These are phyloP conservation scores for Cydia fagiglandana DNA, from an alignment of 1,140 invertebrate genomes.

Conservation along the genomic window DNA sequence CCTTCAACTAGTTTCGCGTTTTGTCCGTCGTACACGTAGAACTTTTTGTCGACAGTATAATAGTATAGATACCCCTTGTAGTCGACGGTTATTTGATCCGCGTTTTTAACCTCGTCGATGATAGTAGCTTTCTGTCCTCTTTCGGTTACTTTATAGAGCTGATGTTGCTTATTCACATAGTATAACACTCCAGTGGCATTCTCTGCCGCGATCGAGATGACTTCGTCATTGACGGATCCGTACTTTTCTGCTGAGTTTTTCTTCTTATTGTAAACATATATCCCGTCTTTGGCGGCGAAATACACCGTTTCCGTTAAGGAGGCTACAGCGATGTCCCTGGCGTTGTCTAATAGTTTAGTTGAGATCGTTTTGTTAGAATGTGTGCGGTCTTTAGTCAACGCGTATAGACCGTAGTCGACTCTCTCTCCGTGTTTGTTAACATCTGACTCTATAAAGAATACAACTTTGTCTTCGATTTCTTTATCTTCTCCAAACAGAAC, in stretches of 20 bases:
- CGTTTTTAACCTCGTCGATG: neutral
- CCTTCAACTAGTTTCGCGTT: neutral
- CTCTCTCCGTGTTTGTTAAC: neutral
- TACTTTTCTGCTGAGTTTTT: conserved; percentile 4
- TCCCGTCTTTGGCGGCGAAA: neutral
- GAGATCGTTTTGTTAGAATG: neutral
- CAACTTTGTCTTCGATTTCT: neutral
- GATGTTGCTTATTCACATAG: neutral
- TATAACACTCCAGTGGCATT: neutral
- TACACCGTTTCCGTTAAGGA: neutral
- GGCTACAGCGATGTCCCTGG: neutral
- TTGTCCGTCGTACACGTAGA: neutral
- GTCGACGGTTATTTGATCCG: neutral
- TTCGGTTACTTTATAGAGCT: neutral
- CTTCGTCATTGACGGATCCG: neutral
- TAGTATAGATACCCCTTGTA: neutral
- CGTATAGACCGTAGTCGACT: neutral
- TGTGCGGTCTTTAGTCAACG: neutral
- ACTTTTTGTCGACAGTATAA: neutral
- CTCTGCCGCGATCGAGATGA: neutral
- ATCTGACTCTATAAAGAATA: neutral
- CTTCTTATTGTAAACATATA: neutral
- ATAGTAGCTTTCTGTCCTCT: neutral
- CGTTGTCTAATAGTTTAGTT: neutral
- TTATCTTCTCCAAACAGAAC: neutral